Percentiles rank a stretch among this genome's conserved stretches.
Conservation (phyloP, 1,140 invertebrate species). For the Oryctes rhinoceros region DNA sequence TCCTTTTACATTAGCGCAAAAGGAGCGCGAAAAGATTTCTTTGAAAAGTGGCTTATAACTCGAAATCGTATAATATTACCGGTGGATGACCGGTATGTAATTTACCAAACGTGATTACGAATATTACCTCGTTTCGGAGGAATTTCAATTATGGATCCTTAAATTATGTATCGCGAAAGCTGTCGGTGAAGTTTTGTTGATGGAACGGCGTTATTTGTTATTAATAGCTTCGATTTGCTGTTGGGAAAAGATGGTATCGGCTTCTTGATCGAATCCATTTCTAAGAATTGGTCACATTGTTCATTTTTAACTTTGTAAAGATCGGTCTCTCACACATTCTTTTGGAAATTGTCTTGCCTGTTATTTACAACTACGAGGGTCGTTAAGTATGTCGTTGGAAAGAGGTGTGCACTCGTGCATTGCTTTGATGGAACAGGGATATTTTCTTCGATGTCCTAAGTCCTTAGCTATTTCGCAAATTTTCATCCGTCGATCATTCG, state of each 20-base stretch:
- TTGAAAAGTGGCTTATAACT: background rate
- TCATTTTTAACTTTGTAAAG: background rate
- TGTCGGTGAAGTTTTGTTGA: background rate
- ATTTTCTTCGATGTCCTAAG: too few species aligned
- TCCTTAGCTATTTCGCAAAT: too few species aligned
- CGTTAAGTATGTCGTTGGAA: too few species aligned
- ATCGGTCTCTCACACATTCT: background rate
- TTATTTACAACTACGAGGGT: background rate
- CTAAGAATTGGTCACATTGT: background rate
- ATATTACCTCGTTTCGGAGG: conserved; percentile 10
- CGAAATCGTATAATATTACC: background rate
- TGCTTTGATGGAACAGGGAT: too few species aligned
- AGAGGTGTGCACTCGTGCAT: too few species aligned
- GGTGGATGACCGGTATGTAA: background rate
- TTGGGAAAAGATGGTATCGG: background rate
- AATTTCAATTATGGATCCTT: background rate
- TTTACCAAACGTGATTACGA: conserved; percentile 17
- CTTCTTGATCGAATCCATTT: too few species aligned
- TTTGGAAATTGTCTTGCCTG: background rate
- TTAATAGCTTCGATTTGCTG: background rate
- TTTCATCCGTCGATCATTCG: too few species aligned
- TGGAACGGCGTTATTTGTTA: background rate
- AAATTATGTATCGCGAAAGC: background rate
- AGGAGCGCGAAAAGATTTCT: background rate
- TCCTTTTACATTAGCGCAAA: background rate